Evolutionary conservation across 2,113 vertebrate genomes (phyloP), one percentile per base, ranked within the genome.

Genomic region (Aleadryas rufinucha): DNA sequence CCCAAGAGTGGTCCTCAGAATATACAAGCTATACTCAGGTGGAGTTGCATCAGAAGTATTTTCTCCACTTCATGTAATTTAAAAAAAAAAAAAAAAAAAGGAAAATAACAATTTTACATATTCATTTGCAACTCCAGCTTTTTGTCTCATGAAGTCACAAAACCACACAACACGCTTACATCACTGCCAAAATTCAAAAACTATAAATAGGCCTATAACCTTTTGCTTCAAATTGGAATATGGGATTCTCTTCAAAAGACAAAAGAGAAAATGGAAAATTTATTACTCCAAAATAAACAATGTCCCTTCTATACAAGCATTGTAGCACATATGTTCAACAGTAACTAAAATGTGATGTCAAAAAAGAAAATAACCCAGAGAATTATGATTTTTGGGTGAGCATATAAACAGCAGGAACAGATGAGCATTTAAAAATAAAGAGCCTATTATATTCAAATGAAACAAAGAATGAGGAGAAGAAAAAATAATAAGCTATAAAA

Each of bases 401-500:
- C 41, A 90, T 81, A 60, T 78, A 84, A 93, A 84, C 56, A 93
- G 83, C 74, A 91, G 70, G 65, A 95, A 92, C 69, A 94, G 77
- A 96, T 16, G 70, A 96, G 53, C n/a, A 71, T 70, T 96, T 93
- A 92, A 95, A 96, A 96, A 97, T 89, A 94, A 96, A 94, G 11
- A 75, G 27, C 41, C 65, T 76, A 90, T 96, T 94, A 89, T 89
- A 96, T 90, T 94, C 83, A 93, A 92, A 96, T 95, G 49, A 92
- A 97, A 92, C 44, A 72, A 92, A 92, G 80, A 93, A 87, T 30
- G 37, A 89, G 33, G 33, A 87, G 44, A 57, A 56, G 87, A 80
- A 80, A 49, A 91, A 96, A 87, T 81, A 94, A 92, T 68, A 89
- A 71, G 37, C 80, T 87, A 79, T 78, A 93, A 95, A 97, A 97